A percentile compares a stretch with the other conserved stretches of the same genome.
Conservation (phyloP, 37 sponge, comb jelly and placozoan species). For the Corticium candelabrum region DNA sequence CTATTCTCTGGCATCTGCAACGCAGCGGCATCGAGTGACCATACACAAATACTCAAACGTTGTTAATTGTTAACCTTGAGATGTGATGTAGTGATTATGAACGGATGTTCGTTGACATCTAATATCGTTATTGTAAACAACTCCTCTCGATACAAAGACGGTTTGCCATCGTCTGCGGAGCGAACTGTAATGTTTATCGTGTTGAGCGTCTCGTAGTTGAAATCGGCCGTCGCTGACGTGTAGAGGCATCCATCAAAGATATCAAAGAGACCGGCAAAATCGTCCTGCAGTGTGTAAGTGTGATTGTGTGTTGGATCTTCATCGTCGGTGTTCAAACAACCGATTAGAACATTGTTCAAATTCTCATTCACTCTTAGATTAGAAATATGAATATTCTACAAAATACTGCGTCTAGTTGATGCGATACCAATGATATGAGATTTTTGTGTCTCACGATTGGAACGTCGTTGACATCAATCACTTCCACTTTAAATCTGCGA, state of each 20-base stretch:
- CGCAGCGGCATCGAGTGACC: not conserved
- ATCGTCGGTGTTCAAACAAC: not conserved
- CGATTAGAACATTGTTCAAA: not conserved
- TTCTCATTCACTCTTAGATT: too few species aligned
- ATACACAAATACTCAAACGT: not conserved
- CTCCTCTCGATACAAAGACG: not conserved
- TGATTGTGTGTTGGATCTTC: slow-evolving; percentile 1
- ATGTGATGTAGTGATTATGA: not conserved
- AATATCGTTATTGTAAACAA: not conserved
- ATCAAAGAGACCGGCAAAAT: not conserved
- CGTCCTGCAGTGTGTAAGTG: not conserved
- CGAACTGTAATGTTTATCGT: not conserved
- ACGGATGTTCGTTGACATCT: not conserved
- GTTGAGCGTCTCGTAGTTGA: not conserved
- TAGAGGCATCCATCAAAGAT: not conserved
- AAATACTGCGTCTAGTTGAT: not conserved
- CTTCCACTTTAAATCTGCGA: not conserved
- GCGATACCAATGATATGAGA: too few species aligned
- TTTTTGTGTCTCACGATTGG: not conserved
- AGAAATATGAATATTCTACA: too few species aligned
- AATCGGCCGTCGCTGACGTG: not conserved
- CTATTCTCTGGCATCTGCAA: not conserved
- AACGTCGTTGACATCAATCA: not conserved
- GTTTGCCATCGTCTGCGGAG: not conserved
- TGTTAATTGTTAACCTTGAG: not conserved